Evolutionary conservation across 1,140 invertebrate genomes (phyloP), one percentile per base, ranked within the genome.

Genomic region (Megalopta genalis): DNA sequence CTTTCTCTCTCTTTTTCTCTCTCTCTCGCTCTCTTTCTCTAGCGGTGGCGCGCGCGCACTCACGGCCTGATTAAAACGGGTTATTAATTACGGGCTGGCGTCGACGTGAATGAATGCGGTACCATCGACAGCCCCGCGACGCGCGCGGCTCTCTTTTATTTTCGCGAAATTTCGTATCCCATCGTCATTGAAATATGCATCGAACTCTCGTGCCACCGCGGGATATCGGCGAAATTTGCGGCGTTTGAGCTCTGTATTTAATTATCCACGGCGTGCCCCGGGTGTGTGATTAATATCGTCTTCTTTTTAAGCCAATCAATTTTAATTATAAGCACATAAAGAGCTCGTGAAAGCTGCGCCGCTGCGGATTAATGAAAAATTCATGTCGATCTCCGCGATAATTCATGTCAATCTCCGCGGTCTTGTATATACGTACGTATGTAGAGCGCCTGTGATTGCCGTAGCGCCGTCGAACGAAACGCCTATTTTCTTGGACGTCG

Each of bases 21-120:
- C 32, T 32, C 32, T 4, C 1, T 32, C 32, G 32, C 32, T 32
- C 7, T 46, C 12, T 12, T 83, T 87, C 87, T 80, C 84, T 84
- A 64, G 84, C 86, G 85, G 79, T 86, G 67, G 81, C 59, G 77
- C 74, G 82, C 83, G 81, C 65, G 86, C 87, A 87, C 67, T 10
- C 39, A 59, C 52, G 27, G 52, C 59, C 46, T 78, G 76, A 78
- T 91, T 91, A 90, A 90, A 91, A 91, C 84, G 89, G 88, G 88
- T 90, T 91, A 91, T 91, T 91, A 91, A 91, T 91, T 91, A 89
- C 87, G 66, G 81, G 70, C 81, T 85, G 86, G 88, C 78, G 83
- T 83, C 86, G 85, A 90, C 86, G 86, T 83, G 88, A 85, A 90
- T 88, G 88, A 90, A 88, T 86, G 86, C 86, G 82, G 68, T 80